Evolutionary conservation across 2,113 vertebrate species (phyloP).

Genomic region (Bujurquina vittata): DNA sequence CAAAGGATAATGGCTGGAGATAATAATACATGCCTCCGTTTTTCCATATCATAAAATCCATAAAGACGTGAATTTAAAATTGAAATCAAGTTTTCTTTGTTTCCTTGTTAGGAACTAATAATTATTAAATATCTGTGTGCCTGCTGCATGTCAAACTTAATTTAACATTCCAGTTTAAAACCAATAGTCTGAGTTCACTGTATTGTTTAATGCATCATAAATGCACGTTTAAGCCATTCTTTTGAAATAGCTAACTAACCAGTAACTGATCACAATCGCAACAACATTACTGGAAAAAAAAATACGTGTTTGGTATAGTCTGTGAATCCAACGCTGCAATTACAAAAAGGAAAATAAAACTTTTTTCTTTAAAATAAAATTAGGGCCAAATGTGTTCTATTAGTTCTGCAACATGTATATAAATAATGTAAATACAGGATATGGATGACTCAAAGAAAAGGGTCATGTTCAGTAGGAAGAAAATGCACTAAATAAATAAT

Average conservation of each 20-base stretch:
- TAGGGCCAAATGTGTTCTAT: neutral
- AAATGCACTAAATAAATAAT: neutral
- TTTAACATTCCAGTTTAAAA: neutral
- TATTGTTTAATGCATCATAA: neutral
- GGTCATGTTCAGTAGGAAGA: neutral
- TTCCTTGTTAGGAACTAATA: neutral
- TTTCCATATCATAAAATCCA: neutral
- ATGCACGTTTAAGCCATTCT: neutral
- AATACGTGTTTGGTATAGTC: neutral
- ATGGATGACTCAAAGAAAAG: neutral
- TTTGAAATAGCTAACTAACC: neutral
- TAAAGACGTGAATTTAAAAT: accelerated
- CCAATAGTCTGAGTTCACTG: neutral
- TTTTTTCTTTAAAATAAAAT: neutral
- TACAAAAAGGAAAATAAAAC: neutral
- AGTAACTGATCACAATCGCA: neutral
- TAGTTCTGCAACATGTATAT: neutral
- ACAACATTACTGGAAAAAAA: neutral
- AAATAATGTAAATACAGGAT: conserved; percentile 5
- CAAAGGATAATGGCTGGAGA: conserved; percentile 24
- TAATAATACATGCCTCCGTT: neutral
- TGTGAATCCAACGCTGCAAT: neutral
- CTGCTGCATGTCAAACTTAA: neutral
- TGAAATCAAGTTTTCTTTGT: neutral
- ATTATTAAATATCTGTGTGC: too few species aligned